Evolutionary conservation across 2,797 vertebrate genomes (phyloP).

Genomic region (Tapirus indicus): DNA sequence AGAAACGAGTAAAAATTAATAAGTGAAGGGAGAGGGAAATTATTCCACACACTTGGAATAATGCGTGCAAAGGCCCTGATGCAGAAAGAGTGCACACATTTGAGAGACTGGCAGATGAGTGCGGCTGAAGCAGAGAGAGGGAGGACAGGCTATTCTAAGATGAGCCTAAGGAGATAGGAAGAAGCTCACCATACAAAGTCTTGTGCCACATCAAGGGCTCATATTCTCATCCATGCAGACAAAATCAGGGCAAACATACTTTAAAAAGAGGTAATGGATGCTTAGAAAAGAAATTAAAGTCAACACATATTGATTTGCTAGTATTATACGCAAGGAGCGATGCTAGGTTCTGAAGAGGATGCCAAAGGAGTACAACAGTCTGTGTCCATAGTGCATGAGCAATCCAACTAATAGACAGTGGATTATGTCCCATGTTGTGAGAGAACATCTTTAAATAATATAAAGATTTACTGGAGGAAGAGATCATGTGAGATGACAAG

Average conservation of each 20-base stretch:
- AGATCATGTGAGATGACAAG: neutral
- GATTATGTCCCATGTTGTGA: no score
- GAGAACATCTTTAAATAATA: neutral
- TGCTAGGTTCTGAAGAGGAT: neutral
- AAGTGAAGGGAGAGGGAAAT: neutral
- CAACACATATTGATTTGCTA: neutral
- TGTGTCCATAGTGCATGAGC: neutral
- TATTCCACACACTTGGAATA: neutral
- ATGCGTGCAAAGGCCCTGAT: neutral
- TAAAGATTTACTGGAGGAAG: neutral
- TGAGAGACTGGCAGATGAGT: neutral
- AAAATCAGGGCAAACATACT: neutral
- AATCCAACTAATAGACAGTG: neutral
- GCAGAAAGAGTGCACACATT: neutral
- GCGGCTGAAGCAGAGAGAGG: neutral
- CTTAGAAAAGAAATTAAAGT: conserved; percentile 15
- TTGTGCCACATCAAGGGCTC: neutral
- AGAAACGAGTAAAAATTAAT: neutral
- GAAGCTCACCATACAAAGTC: no score
- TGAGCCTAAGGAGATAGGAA: neutral
- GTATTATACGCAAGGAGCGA: neutral
- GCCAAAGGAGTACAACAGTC: neutral
- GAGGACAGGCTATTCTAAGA: neutral
- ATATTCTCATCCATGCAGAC: neutral
- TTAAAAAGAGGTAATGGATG: neutral